These are phyloP conservation scores for Rhodophaea formosa DNA, from an alignment of 2,888 invertebrate genomes.

Conservation along the genomic window DNA sequence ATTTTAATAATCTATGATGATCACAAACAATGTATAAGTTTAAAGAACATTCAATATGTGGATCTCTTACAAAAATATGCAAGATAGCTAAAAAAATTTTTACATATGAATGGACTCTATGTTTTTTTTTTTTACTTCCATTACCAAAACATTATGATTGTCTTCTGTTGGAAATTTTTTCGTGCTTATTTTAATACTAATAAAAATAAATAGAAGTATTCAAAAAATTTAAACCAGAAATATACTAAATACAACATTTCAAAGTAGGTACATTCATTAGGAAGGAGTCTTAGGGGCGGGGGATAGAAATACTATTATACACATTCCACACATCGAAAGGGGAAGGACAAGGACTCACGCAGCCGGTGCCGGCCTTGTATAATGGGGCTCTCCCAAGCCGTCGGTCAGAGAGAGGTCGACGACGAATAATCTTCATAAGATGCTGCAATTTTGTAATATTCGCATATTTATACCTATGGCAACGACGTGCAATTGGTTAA, in stretches of 20 bases:
- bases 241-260: constrained; percentile 59
- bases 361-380: constrained; percentile 67
- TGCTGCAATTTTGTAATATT: constrained; percentile 84
- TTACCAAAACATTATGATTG: not conserved
- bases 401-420: constrained; percentile 86
- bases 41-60: too few species aligned
- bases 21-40: too few species aligned
- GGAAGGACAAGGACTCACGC: constrained; percentile 73
- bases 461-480: constrained; percentile 79
- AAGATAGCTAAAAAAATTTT: too few species aligned
- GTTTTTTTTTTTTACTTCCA: not conserved
- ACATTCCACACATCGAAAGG: constrained; percentile 78
- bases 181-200: constrained; percentile 12
- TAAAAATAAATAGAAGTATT: constrained; percentile 32
- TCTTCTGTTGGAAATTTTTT: not conserved
- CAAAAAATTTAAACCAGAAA: constrained; percentile 31
- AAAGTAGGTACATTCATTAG: constrained; percentile 48
- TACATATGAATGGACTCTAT: too few species aligned
- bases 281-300: constrained; percentile 41
- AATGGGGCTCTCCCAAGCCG: constrained; percentile 74
- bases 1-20: too few species aligned
- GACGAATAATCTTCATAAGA: constrained; percentile 87
- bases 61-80: too few species aligned
- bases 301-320: constrained; percentile 56
- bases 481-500: constrained; percentile 72